Percentiles rank a stretch among this genome's conserved stretches.
Conservation (phyloP, 1,140 invertebrate species). For the Pantala flavescens region DNA sequence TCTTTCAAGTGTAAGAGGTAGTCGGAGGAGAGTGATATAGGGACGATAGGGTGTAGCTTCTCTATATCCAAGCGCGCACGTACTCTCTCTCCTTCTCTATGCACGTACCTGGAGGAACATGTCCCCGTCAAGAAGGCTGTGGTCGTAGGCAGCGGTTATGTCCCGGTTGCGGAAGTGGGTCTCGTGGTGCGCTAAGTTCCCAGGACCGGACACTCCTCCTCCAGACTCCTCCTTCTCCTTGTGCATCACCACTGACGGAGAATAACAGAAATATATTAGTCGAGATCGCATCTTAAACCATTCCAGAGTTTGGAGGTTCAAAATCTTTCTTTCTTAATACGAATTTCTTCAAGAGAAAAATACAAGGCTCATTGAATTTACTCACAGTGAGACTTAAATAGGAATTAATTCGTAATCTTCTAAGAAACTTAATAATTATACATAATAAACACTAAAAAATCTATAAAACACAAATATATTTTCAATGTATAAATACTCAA, state of each 20-base stretch:
- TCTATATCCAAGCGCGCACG: background rate
- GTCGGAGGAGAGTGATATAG: background rate
- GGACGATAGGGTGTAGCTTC: background rate
- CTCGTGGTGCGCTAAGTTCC: slow-evolving; percentile 39
- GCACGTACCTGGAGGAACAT: slow-evolving; percentile 82
- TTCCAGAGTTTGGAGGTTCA: too few species aligned
- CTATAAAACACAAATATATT: too few species aligned
- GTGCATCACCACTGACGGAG: slow-evolving; percentile 81
- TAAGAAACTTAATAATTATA: too few species aligned
- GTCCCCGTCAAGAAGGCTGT: slow-evolving; percentile 82
- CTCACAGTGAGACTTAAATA: too few species aligned
- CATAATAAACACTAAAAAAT: too few species aligned
- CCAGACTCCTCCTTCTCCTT: slow-evolving; percentile 73
- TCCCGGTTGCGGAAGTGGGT: slow-evolving; percentile 56
- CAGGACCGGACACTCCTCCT: background rate
- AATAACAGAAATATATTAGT: slow-evolving; percentile 25
- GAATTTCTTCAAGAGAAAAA: too few species aligned
- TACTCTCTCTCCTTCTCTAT: background rate
- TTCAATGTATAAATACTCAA: too few species aligned
- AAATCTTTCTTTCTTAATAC: too few species aligned
- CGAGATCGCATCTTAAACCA: too few species aligned
- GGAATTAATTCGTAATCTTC: too few species aligned
- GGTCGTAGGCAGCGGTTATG: slow-evolving; percentile 76
- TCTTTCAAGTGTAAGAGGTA: background rate
- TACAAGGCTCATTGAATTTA: too few species aligned